Conservation (phyloP, 1,140 invertebrate species). For the Meteorus sp. region DNA sequence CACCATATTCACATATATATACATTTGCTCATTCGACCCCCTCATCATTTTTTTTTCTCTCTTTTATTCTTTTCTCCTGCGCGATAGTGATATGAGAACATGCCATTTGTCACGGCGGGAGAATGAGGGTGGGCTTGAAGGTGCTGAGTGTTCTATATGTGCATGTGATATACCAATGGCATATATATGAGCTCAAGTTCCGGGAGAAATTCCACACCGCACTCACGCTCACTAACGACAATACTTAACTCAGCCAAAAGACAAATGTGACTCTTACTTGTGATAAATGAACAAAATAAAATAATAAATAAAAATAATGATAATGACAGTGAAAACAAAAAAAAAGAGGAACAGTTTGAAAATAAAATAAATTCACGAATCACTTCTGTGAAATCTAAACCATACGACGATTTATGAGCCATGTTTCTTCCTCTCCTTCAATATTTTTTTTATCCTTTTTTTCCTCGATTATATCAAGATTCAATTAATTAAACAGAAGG, state of each 20-base stretch:
- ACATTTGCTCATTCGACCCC: too few species aligned
- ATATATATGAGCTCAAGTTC: conserved; percentile 14
- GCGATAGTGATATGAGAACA: background rate
- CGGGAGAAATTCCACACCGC: conserved; percentile 3
- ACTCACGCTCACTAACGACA: background rate
- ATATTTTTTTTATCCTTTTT: too few species aligned
- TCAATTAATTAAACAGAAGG: conserved; percentile 23
- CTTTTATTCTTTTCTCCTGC: background rate
- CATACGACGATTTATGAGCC: conserved; percentile 10
- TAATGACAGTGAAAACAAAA: background rate
- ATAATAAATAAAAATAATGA: background rate
- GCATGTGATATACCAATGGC: too few species aligned
- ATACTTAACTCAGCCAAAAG: background rate
- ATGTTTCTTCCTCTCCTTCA: too few species aligned
- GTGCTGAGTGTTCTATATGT: conserved; percentile 7
- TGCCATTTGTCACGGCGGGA: background rate
- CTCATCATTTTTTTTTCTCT: background rate
- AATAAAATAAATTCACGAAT: conserved; percentile 11
- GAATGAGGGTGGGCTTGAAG: background rate
- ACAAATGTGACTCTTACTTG: background rate
- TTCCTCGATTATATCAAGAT: conserved; percentile 24
- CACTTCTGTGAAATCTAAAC: conserved; percentile 16
- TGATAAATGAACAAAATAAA: background rate
- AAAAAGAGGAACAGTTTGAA: background rate
- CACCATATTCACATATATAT: background rate